Percentiles rank a stretch among this genome's conserved stretches.
These are phyloP conservation scores for Trypoxylon attenuatum DNA, from an alignment of 2,888 invertebrate species.

Conservation along the genomic window DNA sequence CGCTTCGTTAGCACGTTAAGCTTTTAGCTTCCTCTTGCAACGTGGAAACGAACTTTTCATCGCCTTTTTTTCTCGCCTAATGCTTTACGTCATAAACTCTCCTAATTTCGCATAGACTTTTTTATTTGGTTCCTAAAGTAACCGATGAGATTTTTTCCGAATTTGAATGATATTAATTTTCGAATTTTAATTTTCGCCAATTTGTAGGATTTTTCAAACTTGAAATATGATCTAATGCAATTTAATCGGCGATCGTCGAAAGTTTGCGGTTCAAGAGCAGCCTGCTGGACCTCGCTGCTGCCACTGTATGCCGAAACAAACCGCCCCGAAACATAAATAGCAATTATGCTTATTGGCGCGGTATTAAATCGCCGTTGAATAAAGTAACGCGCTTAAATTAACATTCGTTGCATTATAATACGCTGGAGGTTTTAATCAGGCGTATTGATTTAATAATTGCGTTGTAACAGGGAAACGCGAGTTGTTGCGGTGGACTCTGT, in stretches of 20 bases:
- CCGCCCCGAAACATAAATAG: constrained; percentile 30
- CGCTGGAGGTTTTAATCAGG: no score
- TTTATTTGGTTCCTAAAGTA: no score
- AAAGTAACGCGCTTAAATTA: constrained; percentile 48
- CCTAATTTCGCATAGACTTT: no score
- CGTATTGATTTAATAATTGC: constrained; percentile 45
- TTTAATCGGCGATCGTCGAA: background rate
- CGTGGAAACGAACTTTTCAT: no score
- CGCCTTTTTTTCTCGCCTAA: no score
- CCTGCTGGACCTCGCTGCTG: background rate
- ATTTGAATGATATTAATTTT: no score
- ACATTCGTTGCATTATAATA: constrained; percentile 37
- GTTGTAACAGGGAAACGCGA: constrained; percentile 26
- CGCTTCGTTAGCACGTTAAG: constrained; percentile 47
- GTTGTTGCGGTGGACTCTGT: background rate
- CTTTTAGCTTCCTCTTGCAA: no score
- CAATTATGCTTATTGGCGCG: constrained; percentile 35
- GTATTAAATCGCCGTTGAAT: constrained; percentile 42
- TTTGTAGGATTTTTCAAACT: no score
- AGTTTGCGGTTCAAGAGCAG: background rate
- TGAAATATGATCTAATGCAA: background rate
- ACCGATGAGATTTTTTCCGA: no score
- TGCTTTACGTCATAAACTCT: no score
- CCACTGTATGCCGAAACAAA: background rate
- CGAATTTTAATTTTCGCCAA: no score